Evolutionary conservation across 2,113 vertebrate genomes (phyloP).

Genomic region (Pachypanchax playfairii): DNA sequence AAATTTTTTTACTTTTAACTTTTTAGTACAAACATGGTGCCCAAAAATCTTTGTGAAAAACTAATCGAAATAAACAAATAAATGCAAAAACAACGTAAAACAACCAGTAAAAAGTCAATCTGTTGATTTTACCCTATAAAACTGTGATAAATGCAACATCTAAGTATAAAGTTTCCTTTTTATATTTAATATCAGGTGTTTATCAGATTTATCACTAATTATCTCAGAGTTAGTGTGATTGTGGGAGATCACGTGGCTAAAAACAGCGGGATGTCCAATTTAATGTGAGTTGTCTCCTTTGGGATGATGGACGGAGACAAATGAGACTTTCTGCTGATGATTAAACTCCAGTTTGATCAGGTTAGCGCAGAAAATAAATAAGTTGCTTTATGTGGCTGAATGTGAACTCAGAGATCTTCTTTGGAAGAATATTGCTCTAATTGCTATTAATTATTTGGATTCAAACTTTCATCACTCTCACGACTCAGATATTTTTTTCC

Average conservation of each 20-base stretch:
- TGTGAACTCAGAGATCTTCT: neutral
- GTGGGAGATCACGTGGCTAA: slow-evolving; percentile 66
- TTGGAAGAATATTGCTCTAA: too few relatives aligned
- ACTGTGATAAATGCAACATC: too few relatives aligned
- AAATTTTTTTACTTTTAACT: neutral
- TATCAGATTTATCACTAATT: too few relatives aligned
- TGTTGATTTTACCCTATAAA: too few relatives aligned
- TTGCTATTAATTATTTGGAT: too few relatives aligned
- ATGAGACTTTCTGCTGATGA: slow-evolving; percentile 56
- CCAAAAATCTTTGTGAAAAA: too few relatives aligned
- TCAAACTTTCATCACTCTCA: too few relatives aligned
- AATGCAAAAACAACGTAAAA: too few relatives aligned
- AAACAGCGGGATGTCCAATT: slow-evolving; percentile 65
- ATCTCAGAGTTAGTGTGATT: slow-evolving; percentile 58
- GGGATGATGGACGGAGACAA: slow-evolving; percentile 44
- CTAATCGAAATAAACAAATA: too few relatives aligned
- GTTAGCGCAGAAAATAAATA: slow-evolving; percentile 42
- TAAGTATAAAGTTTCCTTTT: too few relatives aligned
- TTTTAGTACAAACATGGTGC: neutral
- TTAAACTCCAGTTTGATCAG: slow-evolving; percentile 27
- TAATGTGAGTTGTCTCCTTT: slow-evolving; percentile 59
- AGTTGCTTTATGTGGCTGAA: slow-evolving; percentile 1
- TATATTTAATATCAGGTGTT: too few relatives aligned
- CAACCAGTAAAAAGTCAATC: too few relatives aligned
- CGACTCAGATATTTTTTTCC: slow-evolving; percentile 14